These are phyloP conservation scores for Aptenodytes forsteri DNA, from an alignment of 2,113 vertebrate genomes.

Conservation along the genomic window DNA sequence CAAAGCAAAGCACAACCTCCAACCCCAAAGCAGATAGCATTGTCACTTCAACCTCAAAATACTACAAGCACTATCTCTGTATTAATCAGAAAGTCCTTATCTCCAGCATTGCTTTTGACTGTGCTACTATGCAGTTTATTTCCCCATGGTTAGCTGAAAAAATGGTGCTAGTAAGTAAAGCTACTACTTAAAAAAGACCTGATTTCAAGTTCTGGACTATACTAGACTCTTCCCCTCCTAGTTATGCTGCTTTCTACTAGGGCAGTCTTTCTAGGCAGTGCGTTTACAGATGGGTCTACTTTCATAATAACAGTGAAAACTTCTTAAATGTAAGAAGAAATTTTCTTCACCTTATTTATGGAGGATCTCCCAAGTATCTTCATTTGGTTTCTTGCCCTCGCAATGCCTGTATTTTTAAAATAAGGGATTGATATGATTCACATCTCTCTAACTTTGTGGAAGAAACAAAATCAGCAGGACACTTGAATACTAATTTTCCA, in stretches of 20 bases:
- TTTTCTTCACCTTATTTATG: background rate
- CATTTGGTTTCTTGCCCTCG: background rate
- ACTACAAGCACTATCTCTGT: background rate
- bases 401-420: background rate
- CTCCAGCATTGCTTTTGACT: background rate
- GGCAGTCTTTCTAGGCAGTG: background rate
- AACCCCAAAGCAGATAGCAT: background rate
- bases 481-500: background rate
- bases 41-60: background rate
- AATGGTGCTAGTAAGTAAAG: background rate
- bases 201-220: background rate
- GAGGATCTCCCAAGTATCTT: background rate
- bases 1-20: background rate
- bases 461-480: background rate
- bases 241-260: background rate
- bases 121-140: background rate
- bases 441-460: background rate
- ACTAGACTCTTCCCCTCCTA: background rate
- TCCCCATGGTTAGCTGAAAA: background rate
- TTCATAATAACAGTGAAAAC: background rate
- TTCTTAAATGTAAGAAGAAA: background rate
- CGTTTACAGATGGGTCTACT: background rate
- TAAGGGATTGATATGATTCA: background rate
- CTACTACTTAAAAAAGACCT: background rate
- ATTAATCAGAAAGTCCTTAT: background rate